Conservation (phyloP, 1,140 invertebrate genomes). For the Ephestia elutella region DNA sequence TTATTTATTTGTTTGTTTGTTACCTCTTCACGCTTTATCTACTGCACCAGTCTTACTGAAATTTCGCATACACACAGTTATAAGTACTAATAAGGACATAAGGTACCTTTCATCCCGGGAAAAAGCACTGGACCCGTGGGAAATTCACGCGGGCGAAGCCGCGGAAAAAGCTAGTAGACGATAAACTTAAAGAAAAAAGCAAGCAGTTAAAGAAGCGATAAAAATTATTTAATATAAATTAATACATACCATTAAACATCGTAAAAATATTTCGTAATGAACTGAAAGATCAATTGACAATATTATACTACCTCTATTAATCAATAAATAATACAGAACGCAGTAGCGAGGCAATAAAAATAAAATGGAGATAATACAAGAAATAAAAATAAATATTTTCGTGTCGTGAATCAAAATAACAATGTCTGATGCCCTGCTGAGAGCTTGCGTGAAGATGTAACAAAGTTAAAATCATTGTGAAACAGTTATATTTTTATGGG, state of each 20-base stretch:
- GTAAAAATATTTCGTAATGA: background rate
- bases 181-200: too few species aligned
- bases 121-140: too few species aligned
- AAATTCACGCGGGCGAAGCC: too few species aligned
- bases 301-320: background rate
- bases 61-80: too few species aligned
- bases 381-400: background rate
- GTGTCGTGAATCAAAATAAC: background rate
- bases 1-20: too few species aligned
- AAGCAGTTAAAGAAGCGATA: background rate
- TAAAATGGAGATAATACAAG: background rate
- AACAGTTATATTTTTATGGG: background rate
- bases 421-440: background rate
- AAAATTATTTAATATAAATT: too few species aligned
- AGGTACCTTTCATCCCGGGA: too few species aligned
- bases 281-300: background rate
- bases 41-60: too few species aligned
- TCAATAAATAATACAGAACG: background rate
- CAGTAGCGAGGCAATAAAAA: background rate
- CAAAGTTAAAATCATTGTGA: background rate
- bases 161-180: too few species aligned
- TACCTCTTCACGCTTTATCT: too few species aligned
- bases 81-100: too few species aligned
- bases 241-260: background rate
- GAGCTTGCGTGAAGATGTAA: background rate